Conservation (phyloP, 2,113 vertebrate species). For the Triplophysa rosa region DNA sequence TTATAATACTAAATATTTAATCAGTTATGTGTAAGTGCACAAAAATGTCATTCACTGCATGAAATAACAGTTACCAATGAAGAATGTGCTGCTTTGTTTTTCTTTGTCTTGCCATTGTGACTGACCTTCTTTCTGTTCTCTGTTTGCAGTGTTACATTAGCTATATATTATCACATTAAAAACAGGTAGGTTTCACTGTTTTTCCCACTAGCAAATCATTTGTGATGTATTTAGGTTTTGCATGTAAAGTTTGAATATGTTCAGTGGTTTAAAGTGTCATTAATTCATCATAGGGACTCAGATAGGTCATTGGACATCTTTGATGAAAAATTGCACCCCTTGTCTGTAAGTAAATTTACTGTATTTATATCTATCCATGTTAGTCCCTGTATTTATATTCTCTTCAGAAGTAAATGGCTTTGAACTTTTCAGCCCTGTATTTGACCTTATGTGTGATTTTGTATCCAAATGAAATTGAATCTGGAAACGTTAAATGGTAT, state of each 20-base stretch:
- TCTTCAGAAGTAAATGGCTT: too few species aligned
- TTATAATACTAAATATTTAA: too few species aligned
- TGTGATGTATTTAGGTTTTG: neutral
- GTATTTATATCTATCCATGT: neutral
- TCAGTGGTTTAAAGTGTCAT: neutral
- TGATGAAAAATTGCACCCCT: slow-evolving; percentile 97
- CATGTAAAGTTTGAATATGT: neutral
- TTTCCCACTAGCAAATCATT: neutral
- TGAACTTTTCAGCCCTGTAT: too few species aligned
- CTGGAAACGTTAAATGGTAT: too few species aligned
- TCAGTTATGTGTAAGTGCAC: too few species aligned
- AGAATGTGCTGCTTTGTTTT: neutral
- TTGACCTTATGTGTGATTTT: too few species aligned
- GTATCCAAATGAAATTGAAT: too few species aligned
- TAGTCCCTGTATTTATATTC: neutral
- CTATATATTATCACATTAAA: slow-evolving; percentile 99
- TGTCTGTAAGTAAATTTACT: slow-evolving; percentile 79
- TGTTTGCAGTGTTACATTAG: slow-evolving; percentile 91
- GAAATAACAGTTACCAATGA: neutral
- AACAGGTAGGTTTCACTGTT: slow-evolving; percentile 94
- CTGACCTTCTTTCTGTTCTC: slow-evolving; percentile 17
- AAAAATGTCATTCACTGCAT: neutral
- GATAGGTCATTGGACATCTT: slow-evolving; percentile 97
- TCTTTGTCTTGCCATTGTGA: neutral
- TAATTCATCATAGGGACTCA: slow-evolving; percentile 79